Conservation (phyloP, 92 coral and sea anemone genomes). For the Epizoanthus rinbou region DNA sequence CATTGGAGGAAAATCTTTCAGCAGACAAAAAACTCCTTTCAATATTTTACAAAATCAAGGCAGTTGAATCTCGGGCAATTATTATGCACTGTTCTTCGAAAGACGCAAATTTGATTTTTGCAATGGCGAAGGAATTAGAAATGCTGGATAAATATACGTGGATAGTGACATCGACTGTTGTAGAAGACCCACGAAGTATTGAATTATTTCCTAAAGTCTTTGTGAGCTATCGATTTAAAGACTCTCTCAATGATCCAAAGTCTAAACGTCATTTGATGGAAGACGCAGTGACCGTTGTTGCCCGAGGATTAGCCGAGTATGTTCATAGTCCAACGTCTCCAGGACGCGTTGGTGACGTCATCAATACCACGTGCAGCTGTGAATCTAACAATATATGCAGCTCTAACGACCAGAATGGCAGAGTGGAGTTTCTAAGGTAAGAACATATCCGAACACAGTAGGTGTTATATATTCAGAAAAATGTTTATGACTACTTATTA, state of each 20-base stretch:
- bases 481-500: too few species aligned
- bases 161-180: background rate
- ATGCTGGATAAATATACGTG: background rate
- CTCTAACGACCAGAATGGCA: background rate
- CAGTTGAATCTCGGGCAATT: background rate
- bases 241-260: background rate
- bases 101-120: background rate
- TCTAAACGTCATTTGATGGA: background rate
- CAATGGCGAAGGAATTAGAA: background rate
- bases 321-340: background rate
- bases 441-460: background rate
- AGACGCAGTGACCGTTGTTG: background rate
- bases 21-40: background rate
- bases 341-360: background rate
- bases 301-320: background rate
- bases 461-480: too few species aligned
- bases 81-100: background rate
- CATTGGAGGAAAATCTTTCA: background rate
- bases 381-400: background rate
- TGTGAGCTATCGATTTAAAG: background rate
- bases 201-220: background rate
- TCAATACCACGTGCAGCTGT: background rate
- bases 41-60: constrained; percentile 3
- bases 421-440: constrained; percentile 11
- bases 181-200: background rate